Evolutionary conservation across 2,888 invertebrate genomes (phyloP).

Genomic region (Peribatodes rhomboidaria): DNA sequence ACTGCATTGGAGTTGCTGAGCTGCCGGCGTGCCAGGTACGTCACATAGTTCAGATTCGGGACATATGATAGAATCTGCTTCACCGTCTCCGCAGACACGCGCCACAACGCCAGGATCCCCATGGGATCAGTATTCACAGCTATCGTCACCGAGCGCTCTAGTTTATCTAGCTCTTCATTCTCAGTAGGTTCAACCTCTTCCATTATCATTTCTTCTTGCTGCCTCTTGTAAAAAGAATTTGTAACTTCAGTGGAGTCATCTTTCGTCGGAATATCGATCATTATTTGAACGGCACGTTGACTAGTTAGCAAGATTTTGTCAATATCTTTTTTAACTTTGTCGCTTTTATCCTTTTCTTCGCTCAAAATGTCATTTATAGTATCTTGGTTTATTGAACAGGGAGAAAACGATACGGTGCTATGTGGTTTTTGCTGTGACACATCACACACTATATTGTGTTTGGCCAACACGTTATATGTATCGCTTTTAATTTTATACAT

Average conservation of each 20-base stretch:
- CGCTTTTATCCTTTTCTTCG: constrained; percentile 63
- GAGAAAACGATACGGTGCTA: constrained; percentile 38
- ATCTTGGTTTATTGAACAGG: constrained; percentile 26
- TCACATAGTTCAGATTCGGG: constrained; percentile 62
- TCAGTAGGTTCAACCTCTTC: constrained; percentile 44
- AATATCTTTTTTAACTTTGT: constrained; percentile 61
- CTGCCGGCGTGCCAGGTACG: constrained; percentile 57
- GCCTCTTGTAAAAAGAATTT: constrained; percentile 55
- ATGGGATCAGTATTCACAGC: constrained; percentile 79
- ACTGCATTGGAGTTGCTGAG: constrained; percentile 35
- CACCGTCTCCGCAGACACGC: constrained; percentile 67
- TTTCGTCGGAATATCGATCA: constrained; percentile 66
- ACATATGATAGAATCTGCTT: constrained; percentile 67
- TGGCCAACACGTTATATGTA: constrained; percentile 8
- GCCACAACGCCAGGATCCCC: constrained; percentile 65
- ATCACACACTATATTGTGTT: constrained; percentile 33
- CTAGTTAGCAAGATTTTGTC: constrained; percentile 55
- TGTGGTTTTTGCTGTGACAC: constrained; percentile 45
- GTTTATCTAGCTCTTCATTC: not conserved
- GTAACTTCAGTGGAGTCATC: constrained; percentile 69
- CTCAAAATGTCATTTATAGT: constrained; percentile 53
- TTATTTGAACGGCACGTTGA: constrained; percentile 57
- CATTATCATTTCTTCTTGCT: constrained; percentile 35
- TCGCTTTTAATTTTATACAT: constrained; percentile 26
- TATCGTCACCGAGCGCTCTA: constrained; percentile 53